These are phyloP conservation scores for Xenops minutus DNA, from an alignment of 2,797 vertebrate genomes.

Conservation along the genomic window DNA sequence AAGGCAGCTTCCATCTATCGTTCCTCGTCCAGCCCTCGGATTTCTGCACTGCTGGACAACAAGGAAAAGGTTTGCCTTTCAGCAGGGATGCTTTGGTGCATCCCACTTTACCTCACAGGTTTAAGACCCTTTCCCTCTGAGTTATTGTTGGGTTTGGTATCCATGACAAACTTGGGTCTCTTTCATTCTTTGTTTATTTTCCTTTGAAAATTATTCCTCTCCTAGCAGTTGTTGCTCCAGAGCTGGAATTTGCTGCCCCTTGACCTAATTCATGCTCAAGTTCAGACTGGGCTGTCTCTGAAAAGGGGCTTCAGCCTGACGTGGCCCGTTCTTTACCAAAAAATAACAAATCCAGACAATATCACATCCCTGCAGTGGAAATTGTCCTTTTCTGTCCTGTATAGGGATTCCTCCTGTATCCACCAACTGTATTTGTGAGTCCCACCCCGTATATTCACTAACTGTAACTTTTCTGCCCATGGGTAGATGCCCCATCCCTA, in stretches of 20 bases:
- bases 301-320: neutral
- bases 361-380: neutral
- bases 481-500: neutral
- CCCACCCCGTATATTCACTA: fast-evolving
- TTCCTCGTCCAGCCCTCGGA: conserved; percentile 77
- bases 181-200: neutral
- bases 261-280: neutral
- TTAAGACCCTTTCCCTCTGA: neutral
- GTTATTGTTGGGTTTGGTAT: neutral
- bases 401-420: neutral
- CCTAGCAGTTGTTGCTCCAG: neutral
- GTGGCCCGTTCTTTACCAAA: neutral
- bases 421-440: neutral
- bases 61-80: conserved; percentile 74
- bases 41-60: conserved; percentile 73
- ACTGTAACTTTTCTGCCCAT: neutral
- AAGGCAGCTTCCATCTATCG: conserved; percentile 65
- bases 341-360: neutral
- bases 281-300: neutral
- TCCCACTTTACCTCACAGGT: neutral
- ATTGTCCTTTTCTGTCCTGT: neutral
- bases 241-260: neutral
- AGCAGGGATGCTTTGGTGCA: neutral
- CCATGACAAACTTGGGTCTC: fast-evolving
- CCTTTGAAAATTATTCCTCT: neutral